Evolutionary conservation across 2,113 vertebrate genomes (phyloP).

Genomic region (Cyprinodon variegatus): DNA sequence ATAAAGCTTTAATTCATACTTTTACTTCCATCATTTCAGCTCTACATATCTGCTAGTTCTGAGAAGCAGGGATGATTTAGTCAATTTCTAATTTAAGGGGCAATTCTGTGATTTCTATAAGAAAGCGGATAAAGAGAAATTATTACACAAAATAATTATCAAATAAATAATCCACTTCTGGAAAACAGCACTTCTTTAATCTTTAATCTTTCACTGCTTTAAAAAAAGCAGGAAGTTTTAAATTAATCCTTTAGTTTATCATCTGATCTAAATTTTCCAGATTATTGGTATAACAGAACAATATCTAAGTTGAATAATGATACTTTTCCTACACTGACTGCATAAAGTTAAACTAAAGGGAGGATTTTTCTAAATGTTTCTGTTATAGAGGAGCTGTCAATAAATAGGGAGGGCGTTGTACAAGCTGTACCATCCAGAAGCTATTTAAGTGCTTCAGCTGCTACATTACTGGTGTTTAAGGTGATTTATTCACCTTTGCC

Average conservation of each 20-base stretch:
- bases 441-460: too few species aligned
- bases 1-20: too few species aligned
- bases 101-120: neutral
- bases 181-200: too few species aligned
- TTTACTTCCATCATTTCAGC: too few species aligned
- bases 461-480: neutral
- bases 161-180: neutral
- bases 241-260: neutral
- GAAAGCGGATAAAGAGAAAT: neutral
- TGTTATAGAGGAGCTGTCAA: neutral
- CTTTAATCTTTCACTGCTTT: neutral
- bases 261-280: too few species aligned
- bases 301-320: neutral
- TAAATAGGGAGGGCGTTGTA: neutral
- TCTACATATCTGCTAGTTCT: neutral
- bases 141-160: neutral
- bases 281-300: too few species aligned
- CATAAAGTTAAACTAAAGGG: too few species aligned
- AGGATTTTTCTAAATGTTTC: neutral
- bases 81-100: neutral
- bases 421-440: neutral
- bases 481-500: neutral
- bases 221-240: neutral
- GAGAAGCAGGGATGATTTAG: neutral
- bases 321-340: neutral